phyloP scores from a whole-genome alignment of 1,140 invertebrate species.

The Octopus sinensis region DNA sequence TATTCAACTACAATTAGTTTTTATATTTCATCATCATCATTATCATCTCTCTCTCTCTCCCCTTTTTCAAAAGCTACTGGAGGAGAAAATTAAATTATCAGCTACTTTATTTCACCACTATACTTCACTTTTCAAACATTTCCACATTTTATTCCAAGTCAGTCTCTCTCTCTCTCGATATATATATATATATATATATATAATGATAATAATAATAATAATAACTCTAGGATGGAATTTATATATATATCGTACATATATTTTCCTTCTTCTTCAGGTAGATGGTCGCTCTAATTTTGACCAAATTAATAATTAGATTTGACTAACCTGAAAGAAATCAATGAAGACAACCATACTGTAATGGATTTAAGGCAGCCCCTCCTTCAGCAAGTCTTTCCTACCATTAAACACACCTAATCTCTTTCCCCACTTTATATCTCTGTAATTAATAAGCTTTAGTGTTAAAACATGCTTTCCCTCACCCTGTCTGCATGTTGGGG shows the following conservation, averaged over 20 bases:
- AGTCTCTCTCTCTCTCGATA: slow-evolving; percentile 19
- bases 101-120: background rate
- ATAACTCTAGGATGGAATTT: too few relatives aligned
- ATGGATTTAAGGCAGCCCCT: background rate
- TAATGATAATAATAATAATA: background rate
- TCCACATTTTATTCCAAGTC: background rate
- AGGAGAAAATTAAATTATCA: too few relatives aligned
- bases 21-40: background rate
- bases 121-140: background rate
- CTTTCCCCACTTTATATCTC: too few relatives aligned
- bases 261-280: too few relatives aligned
- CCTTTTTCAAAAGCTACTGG: too few relatives aligned
- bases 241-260: too few relatives aligned
- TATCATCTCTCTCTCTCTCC: background rate
- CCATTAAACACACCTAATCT: too few relatives aligned
- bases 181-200: slow-evolving; percentile 10
- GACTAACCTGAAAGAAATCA: slow-evolving; percentile 6
- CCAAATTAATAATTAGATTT: background rate
- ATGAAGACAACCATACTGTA: background rate
- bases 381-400: too few relatives aligned
- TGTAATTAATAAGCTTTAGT: too few relatives aligned
- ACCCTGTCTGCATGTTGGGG: too few relatives aligned
- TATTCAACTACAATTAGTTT: background rate
- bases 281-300: background rate
- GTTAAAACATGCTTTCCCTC: too few relatives aligned